Evolutionary conservation across 2,888 invertebrate genomes (phyloP).

Genomic region (Buathra laborator): DNA sequence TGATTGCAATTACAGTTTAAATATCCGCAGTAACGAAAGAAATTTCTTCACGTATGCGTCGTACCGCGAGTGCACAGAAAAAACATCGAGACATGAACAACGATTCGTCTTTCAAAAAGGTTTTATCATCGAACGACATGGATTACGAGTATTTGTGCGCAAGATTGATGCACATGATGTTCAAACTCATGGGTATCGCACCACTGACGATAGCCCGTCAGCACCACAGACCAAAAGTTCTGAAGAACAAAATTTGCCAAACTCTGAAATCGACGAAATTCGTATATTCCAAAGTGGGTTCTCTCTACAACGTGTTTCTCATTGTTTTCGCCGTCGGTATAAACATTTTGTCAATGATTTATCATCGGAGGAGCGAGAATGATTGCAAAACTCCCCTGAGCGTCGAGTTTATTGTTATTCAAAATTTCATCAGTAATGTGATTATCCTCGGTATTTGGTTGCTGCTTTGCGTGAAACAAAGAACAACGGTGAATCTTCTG

Average conservation of each 20-base stretch:
- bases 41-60: background rate
- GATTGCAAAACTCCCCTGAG: no score
- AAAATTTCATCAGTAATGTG: no score
- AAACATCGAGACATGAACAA: background rate
- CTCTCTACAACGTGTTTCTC: background rate
- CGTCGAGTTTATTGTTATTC: no score
- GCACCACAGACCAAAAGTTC: background rate
- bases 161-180: constrained; percentile 1
- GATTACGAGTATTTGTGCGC: constrained; percentile 7
- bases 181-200: constrained; percentile 41
- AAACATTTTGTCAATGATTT: no score
- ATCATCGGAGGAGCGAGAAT: no score
- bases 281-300: background rate
- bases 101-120: background rate
- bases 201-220: constrained; percentile 6
- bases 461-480: background rate
- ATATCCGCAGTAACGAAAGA: background rate
- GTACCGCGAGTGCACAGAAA: background rate
- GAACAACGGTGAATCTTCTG: background rate
- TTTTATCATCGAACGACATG: background rate
- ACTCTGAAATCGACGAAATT: background rate
- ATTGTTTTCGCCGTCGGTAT: background rate
- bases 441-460: no score
- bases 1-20: background rate
- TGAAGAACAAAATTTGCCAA: constrained; percentile 7